These are phyloP conservation scores for Drosophila atroscutellata DNA, from an alignment of 2,888 invertebrate genomes.

Conservation along the genomic window DNA sequence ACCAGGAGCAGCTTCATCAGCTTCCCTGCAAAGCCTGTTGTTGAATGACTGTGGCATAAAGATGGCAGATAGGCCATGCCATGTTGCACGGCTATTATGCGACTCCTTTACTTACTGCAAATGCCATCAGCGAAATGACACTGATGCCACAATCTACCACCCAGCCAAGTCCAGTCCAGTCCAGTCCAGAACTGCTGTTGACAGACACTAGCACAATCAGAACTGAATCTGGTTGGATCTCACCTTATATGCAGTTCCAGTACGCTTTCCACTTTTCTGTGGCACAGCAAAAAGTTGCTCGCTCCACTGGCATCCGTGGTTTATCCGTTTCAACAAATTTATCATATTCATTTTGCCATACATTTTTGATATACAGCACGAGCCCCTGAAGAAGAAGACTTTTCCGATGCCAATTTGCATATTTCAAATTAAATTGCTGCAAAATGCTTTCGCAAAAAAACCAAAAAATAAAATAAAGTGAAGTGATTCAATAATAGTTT, in stretches of 20 bases:
- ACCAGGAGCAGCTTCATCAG: conserved; percentile 30
- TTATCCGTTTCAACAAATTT: conserved; percentile 17
- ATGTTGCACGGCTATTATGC: background rate
- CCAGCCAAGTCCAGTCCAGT: background rate
- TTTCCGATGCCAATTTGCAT: conserved; percentile 49
- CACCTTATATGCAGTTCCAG: background rate
- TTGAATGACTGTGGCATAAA: conserved; percentile 13
- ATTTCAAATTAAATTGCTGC: conserved; percentile 59
- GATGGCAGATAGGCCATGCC: conserved; percentile 20
- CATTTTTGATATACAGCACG: conserved; percentile 44
- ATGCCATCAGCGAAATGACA: conserved; percentile 1
- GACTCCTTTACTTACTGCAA: background rate
- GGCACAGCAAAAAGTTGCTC: background rate
- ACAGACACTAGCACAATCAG: conserved; percentile 8
- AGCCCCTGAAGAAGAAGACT: conserved; percentile 12
- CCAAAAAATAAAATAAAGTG: background rate
- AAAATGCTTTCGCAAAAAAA: conserved; percentile 39
- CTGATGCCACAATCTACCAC: background rate
- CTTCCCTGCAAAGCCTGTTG: conserved; percentile 6
- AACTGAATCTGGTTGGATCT: conserved; percentile 27
- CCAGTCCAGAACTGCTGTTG: background rate
- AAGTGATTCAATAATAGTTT: background rate
- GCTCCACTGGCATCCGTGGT: background rate
- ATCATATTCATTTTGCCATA: conserved; percentile 47
- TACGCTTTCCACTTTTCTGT: background rate